These are phyloP conservation scores for Neosilurus mollespiculum DNA, from an alignment of 2,797 vertebrate genomes.

Conservation along the genomic window DNA sequence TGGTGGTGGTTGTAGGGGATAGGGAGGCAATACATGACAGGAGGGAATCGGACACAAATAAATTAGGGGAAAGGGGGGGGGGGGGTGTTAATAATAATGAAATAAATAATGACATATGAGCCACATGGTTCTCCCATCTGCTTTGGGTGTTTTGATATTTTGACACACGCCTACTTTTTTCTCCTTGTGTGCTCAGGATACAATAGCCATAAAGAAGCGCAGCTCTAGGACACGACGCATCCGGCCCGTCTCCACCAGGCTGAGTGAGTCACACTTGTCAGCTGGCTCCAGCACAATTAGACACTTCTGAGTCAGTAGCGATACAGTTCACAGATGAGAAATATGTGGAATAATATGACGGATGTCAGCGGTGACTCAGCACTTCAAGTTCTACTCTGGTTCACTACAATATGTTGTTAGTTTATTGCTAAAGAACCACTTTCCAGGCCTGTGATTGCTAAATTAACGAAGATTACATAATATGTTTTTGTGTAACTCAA, in stretches of 20 bases:
- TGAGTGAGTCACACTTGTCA: slow-evolving; percentile 74
- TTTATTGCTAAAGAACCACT: background rate
- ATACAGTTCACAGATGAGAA: slow-evolving; percentile 1
- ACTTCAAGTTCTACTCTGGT: background rate
- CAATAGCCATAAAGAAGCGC: slow-evolving; percentile 88
- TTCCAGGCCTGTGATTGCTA: background rate
- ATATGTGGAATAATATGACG: background rate
- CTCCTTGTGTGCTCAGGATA: slow-evolving; percentile 75
- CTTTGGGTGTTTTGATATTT: background rate
- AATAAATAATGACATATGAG: background rate
- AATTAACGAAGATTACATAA: background rate
- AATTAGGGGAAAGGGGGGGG: no score
- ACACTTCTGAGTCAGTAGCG: slow-evolving; percentile 13
- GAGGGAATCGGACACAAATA: no score
- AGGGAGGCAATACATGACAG: no score
- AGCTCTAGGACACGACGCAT: slow-evolving; percentile 85
- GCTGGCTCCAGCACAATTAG: slow-evolving; percentile 19
- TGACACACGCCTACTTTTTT: slow-evolving; percentile 15
- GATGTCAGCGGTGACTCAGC: background rate
- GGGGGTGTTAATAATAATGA: no score
- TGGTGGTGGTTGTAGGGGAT: no score
- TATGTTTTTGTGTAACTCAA: background rate
- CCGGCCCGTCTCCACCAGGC: slow-evolving; percentile 86
- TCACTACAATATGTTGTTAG: background rate
- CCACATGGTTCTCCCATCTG: slow-evolving; percentile 33